Evolutionary conservation across 2,797 vertebrate species (phyloP).

Genomic region (Silurus lanzhouensis): DNA sequence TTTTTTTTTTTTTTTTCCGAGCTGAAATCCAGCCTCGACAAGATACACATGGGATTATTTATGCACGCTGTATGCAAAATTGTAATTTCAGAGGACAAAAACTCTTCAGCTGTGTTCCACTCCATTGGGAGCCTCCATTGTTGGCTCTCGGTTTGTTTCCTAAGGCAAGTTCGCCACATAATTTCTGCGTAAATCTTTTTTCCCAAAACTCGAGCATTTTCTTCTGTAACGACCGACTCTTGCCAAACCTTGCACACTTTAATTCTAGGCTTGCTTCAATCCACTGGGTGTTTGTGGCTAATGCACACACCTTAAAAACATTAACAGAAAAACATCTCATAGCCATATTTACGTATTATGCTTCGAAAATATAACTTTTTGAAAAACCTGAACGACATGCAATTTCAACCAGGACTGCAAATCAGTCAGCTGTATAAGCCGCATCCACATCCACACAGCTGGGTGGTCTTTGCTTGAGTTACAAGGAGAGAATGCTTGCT

Average conservation of each 20-base stretch:
- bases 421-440: slow-evolving; percentile 35
- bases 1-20: background rate
- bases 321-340: background rate
- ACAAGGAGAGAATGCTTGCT: slow-evolving; percentile 45
- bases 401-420: slow-evolving; percentile 29
- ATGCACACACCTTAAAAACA: slow-evolving; percentile 22
- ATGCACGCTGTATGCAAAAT: slow-evolving; percentile 37
- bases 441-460: background rate
- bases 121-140: slow-evolving; percentile 26
- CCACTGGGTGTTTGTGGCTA: slow-evolving; percentile 6
- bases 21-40: slow-evolving; percentile 10
- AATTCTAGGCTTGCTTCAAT: slow-evolving; percentile 30
- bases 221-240: slow-evolving; percentile 20
- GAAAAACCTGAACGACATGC: background rate
- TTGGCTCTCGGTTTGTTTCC: slow-evolving; percentile 39
- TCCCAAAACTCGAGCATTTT: slow-evolving; percentile 38
- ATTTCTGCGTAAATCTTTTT: slow-evolving; percentile 32
- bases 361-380: slow-evolving; percentile 2
- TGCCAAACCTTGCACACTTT: slow-evolving; percentile 28
- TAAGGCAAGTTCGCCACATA: slow-evolving; percentile 40
- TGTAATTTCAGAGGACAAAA: slow-evolving; percentile 32
- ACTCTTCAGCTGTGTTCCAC: slow-evolving; percentile 30
- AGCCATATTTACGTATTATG: background rate
- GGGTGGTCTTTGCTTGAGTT: slow-evolving; percentile 55
- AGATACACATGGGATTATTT: slow-evolving; percentile 43